Conservation (phyloP, 2,113 vertebrate genomes). For the Pterocles gutturalis region DNA sequence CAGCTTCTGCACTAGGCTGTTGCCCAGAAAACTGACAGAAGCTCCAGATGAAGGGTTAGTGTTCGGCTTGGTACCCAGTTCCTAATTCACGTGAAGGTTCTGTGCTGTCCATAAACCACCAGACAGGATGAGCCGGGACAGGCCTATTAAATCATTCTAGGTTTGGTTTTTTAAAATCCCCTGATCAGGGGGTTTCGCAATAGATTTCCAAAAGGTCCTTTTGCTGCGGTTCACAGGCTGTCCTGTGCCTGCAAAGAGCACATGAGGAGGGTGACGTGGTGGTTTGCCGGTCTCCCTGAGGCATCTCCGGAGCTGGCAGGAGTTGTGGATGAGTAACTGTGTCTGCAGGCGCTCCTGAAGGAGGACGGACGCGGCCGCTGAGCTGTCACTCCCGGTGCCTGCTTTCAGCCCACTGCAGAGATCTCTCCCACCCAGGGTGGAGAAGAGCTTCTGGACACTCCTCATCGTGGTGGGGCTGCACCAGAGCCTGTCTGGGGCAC, state of each 20-base stretch:
- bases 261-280: neutral
- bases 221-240: neutral
- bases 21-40: neutral
- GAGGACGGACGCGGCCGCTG: accelerated
- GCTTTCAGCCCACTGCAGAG: neutral
- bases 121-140: neutral
- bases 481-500: neutral
- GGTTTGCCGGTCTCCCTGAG: neutral
- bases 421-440: accelerated
- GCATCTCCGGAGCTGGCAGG: accelerated
- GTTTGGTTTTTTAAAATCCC: neutral
- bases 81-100: neutral
- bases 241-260: neutral
- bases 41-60: neutral
- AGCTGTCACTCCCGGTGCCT: neutral
- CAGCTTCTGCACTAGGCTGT: neutral
- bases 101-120: neutral
- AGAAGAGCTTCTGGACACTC: neutral
- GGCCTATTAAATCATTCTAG: neutral
- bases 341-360: neutral
- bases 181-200: neutral
- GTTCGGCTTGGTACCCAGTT: neutral
- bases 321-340: neutral
- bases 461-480: accelerated
- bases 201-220: neutral